phyloP scores from a whole-genome alignment of 92 coral and sea anemone species.

The Porites rus region DNA sequence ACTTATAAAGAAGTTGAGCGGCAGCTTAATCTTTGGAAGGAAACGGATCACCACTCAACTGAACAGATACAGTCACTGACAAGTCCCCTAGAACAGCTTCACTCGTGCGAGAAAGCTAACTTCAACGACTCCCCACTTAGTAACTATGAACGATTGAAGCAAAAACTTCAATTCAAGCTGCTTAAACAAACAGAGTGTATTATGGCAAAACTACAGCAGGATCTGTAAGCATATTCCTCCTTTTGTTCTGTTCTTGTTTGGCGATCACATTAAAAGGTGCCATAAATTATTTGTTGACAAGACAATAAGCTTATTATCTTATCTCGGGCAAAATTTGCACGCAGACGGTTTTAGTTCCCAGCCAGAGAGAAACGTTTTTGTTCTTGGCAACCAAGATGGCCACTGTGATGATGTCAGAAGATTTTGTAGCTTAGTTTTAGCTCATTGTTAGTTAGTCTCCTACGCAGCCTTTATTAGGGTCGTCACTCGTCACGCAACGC shows the following conservation, averaged over 20 bases:
- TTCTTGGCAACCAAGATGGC: no score
- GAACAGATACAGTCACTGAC: constrained; percentile 53
- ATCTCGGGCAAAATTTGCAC: no score
- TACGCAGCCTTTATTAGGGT: no score
- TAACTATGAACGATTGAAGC: constrained; percentile 60
- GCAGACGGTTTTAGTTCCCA: no score
- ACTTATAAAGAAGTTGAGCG: constrained; percentile 61
- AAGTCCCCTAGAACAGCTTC: constrained; percentile 75
- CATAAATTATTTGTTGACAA: no score
- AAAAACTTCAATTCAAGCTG: constrained; percentile 70
- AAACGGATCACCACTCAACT: constrained; percentile 53
- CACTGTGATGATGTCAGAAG: no score
- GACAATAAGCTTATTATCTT: no score
- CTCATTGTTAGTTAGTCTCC: no score
- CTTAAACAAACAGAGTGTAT: constrained; percentile 64
- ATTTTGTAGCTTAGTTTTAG: no score
- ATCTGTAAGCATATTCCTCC: constrained; percentile 65
- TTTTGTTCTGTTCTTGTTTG: background rate
- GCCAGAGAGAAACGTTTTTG: no score
- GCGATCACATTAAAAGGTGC: background rate
- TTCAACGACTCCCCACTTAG: constrained; percentile 69
- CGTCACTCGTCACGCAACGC: no score
- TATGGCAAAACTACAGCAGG: constrained; percentile 62
- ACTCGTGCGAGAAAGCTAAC: constrained; percentile 68
- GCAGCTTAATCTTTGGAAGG: constrained; percentile 54